phyloP scores from a whole-genome alignment of 2,888 invertebrate species.

The Steinernema carpocapsae region DNA sequence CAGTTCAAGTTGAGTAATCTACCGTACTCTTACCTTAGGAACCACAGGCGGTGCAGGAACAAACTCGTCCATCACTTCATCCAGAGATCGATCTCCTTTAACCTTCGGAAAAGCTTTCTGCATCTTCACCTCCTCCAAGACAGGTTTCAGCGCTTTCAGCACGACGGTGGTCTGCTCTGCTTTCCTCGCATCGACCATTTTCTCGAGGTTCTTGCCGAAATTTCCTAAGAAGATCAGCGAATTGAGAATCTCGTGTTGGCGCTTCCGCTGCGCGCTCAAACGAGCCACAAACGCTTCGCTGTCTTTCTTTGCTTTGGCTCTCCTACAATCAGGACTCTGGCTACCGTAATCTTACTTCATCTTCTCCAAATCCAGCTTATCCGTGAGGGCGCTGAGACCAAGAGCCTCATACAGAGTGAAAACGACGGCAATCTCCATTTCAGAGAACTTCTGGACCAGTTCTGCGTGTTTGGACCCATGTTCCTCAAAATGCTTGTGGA shows the following conservation, averaged over 20 bases:
- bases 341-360: not conserved
- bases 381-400: not conserved
- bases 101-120: not conserved
- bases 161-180: too few species aligned
- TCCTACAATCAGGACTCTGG: not conserved
- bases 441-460: not conserved
- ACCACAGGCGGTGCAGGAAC: not conserved
- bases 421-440: not conserved
- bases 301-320: not conserved
- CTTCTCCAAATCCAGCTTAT: not conserved
- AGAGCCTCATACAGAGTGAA: not conserved
- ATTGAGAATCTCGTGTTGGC: not conserved
- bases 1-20: not conserved
- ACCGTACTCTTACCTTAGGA: not conserved
- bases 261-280: not conserved
- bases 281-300: not conserved
- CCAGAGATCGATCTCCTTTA: not conserved
- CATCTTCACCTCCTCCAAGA: not conserved
- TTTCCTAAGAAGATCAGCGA: not conserved
- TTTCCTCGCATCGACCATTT: not conserved
- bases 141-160: too few species aligned
- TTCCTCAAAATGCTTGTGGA: not conserved
- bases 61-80: not conserved
- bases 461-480: not conserved
- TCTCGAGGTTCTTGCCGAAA: not conserved